A percentile compares a stretch with the other conserved stretches of the same genome.
phyloP scores from a whole-genome alignment of 2,797 vertebrate species.

The Hephaestus fuliginosus region DNA sequence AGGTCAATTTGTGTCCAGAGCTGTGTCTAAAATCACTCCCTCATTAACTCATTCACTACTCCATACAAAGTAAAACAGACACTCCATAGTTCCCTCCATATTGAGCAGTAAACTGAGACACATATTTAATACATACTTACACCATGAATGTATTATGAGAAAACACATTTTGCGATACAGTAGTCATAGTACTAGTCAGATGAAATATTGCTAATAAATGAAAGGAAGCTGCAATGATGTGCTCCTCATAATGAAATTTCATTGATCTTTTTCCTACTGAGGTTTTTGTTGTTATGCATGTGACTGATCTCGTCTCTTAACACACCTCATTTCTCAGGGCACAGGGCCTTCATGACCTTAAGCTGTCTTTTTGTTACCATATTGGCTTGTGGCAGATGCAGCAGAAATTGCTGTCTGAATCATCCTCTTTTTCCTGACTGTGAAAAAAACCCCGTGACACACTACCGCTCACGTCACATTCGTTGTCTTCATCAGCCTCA shows the following conservation, averaged over 20 bases:
- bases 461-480: constrained; percentile 9
- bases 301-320: neutral
- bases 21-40: neutral
- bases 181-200: too few species aligned
- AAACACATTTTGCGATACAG: neutral
- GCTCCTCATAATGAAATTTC: too few species aligned
- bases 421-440: neutral
- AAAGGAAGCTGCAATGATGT: too few species aligned
- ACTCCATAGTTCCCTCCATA: neutral
- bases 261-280: neutral
- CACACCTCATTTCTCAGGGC: neutral
- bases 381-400: neutral
- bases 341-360: neutral
- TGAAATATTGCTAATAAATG: neutral
- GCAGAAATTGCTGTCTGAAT: neutral
- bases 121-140: neutral
- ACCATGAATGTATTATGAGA: neutral
- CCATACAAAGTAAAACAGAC: neutral
- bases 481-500: neutral
- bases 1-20: neutral
- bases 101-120: neutral
- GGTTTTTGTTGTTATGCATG: neutral
- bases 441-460: constrained; percentile 1
- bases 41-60: neutral
- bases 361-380: neutral